Base-by-base conservation (phyloP, 2,113 vertebrate genomes). In the Cynoglossus semilaevis region DNA sequence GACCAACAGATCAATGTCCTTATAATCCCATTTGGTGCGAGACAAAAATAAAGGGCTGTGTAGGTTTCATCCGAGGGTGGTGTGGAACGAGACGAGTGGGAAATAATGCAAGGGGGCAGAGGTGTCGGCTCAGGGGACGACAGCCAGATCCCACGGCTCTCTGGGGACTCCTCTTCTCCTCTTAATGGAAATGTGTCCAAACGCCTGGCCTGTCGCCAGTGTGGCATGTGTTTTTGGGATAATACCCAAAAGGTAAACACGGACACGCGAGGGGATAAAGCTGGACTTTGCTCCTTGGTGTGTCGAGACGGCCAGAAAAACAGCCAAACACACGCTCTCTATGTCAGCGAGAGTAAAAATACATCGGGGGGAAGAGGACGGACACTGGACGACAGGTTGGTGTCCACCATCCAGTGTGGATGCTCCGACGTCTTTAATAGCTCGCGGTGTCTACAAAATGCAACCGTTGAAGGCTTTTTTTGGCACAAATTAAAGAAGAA, bases 21-120 rank as follows among this genome's bases (percentile, higher is more conserved):
- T 50, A 47, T 70, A 76, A 76, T 79, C 77, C 80, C 72, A 87
- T 83, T 60, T 35, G 72, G 61, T 58, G 65, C 54, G 46, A 18
- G 38, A 41, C 47, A 41, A 19, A 40, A 15, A 42, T 0, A 35
- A 12, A 34, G 9, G 4, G 29, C 65, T 41, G 43, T 14, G 54
- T 51, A 47, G 56, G 38, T 14, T 41, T 53, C 29, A 34, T 8
- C 43, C 43, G 3, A 16, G 2, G 43, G 43, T 8, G 43, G 7
- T 9, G n/a, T 45, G 7, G 43, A 10, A 7, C 1, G 1, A 19
- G 16, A 9, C 18, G 1, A 15, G 4, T 36, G 55, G 22, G 16
- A 18, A 38, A 10, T 38, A 38, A 38, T 29, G 22, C 22, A 29
- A 29, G 22, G 22, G 22, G 22, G 22, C 38, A 12, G 41, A 58